Evolutionary conservation across 2,888 invertebrate species (phyloP).

Genomic region (Bombylius discolor): DNA sequence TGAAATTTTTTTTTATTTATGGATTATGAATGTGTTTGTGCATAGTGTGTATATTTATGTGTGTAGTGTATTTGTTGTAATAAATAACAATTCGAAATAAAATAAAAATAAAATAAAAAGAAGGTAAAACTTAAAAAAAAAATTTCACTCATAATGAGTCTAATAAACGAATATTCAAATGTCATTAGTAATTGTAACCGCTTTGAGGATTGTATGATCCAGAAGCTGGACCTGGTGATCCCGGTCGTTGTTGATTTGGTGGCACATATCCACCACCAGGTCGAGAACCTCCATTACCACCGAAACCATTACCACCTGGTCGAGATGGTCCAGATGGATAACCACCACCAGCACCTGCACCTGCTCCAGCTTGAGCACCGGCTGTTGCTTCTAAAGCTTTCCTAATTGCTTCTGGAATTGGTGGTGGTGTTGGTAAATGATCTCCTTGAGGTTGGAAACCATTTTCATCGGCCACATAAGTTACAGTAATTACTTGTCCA

Average conservation of each 20-base stretch:
- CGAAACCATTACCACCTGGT: constrained; percentile 16
- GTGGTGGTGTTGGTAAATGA: constrained; percentile 49
- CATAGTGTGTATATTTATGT: too few species aligned
- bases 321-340: constrained; percentile 19
- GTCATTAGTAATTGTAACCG: constrained; percentile 37
- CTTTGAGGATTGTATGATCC: constrained; percentile 37
- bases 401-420: constrained; percentile 50
- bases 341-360: constrained; percentile 19
- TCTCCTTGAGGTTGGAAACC: constrained; percentile 47
- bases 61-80: not conserved
- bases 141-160: not conserved
- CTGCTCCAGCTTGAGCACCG: constrained; percentile 27
- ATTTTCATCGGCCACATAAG: constrained; percentile 53
- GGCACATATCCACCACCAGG: constrained; percentile 15
- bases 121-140: not conserved
- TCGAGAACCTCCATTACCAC: constrained; percentile 16
- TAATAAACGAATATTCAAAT: not conserved
- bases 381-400: constrained; percentile 42
- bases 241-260: constrained; percentile 9
- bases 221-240: constrained; percentile 20
- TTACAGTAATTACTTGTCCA: constrained; percentile 45
- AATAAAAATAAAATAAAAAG: not conserved
- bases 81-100: constrained; percentile 1
- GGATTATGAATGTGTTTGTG: too few species aligned
- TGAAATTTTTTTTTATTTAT: too few species aligned